These are phyloP conservation scores for Ryuthela nishihirai DNA, from an alignment of 2,888 invertebrate genomes.

Conservation along the genomic window DNA sequence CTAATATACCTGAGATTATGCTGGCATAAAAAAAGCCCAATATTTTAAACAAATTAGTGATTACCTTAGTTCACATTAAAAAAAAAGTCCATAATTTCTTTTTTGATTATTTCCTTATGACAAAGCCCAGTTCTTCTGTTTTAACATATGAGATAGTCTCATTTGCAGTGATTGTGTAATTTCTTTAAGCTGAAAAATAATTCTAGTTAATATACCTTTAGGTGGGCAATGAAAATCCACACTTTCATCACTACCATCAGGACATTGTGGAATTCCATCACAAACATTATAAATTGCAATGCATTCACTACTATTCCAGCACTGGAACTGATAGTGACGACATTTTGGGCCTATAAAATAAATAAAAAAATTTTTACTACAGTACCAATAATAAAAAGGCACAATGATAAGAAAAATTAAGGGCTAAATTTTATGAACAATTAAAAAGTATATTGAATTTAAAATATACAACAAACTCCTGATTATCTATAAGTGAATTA, in stretches of 20 bases:
- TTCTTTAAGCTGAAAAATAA: background rate
- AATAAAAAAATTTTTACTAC: no score
- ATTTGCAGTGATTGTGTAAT: background rate
- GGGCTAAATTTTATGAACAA: background rate
- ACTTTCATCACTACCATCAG: conserved; percentile 87
- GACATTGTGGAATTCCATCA: conserved; percentile 84
- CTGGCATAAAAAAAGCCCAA: no score
- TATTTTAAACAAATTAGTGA: no score
- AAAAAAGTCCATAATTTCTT: no score
- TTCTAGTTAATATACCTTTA: conserved; percentile 14
- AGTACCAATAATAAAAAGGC: no score
- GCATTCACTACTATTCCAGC: conserved; percentile 79
- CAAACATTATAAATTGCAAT: conserved; percentile 94
- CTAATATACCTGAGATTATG: no score
- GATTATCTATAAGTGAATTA: no score
- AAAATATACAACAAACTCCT: background rate
- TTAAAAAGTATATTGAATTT: background rate
- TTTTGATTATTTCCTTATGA: no score
- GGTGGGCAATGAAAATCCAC: conserved; percentile 71
- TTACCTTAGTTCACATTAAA: no score
- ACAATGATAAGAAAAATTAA: background rate
- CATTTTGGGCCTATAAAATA: conserved; percentile 57
- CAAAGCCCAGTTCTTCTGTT: background rate
- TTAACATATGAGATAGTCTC: background rate
- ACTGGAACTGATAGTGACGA: conserved; percentile 83